phyloP scores from a whole-genome alignment of 1,140 invertebrate genomes.

The Zaprionus capensis region DNA sequence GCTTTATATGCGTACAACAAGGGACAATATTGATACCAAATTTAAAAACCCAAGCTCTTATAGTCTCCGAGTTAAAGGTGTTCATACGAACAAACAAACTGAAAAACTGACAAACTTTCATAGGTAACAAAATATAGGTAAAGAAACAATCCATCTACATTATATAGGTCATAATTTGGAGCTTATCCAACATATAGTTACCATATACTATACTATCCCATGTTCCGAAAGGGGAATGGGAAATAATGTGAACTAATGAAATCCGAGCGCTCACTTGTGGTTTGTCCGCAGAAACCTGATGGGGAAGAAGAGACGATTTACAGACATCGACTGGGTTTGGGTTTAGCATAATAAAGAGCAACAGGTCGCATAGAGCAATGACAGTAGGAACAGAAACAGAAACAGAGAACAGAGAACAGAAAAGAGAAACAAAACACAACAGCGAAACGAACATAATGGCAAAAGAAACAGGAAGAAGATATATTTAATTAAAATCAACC shows the following conservation, averaged over 20 bases:
- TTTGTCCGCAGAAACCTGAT: constrained; percentile 2
- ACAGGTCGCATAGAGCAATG: constrained; percentile 19
- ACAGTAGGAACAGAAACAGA: constrained; percentile 13
- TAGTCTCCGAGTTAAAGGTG: not conserved
- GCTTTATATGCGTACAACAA: not conserved
- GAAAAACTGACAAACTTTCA: too few species aligned
- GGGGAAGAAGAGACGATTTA: constrained; percentile 11
- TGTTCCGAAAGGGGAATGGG: not conserved
- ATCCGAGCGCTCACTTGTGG: constrained; percentile 2
- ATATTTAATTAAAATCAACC: constrained; percentile 83
- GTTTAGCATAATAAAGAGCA: constrained; percentile 23
- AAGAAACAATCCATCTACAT: not conserved
- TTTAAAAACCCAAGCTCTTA: not conserved
- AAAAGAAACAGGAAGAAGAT: constrained; percentile 80
- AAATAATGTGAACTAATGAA: constrained; percentile 23
- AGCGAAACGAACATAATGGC: constrained; percentile 55
- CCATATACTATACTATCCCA: not conserved
- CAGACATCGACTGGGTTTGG: constrained; percentile 11
- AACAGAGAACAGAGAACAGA: constrained; percentile 9
- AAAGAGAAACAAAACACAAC: constrained; percentile 26
- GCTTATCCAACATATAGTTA: constrained; percentile 1
- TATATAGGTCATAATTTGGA: not conserved
- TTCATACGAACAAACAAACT: not conserved
- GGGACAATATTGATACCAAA: not conserved
- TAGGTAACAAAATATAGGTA: too few species aligned